Evolutionary conservation across 2,113 vertebrate genomes (phyloP), one percentile per base, ranked within the genome.

Genomic region (Asarcornis scutulata): DNA sequence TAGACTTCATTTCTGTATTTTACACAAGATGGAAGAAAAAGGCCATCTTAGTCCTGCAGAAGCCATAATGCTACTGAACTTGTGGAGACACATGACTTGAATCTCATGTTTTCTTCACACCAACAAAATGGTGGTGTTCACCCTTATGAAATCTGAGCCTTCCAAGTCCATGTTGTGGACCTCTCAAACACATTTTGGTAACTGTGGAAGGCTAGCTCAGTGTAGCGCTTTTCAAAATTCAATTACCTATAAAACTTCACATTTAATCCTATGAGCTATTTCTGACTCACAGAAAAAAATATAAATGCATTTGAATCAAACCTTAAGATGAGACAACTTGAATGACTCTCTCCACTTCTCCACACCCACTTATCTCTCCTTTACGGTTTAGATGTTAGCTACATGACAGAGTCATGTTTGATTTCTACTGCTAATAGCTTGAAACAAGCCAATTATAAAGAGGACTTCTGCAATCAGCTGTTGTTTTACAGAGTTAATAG

Each of bases 211-310:
- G 23, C 12, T 6, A 10, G 11, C 9, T 75, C 17, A 55, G 3
- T 5, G 21, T 0, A 63, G 26, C 29, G 6, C 31, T 68, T 89
- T 63, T 50, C 38, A 67, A 32, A 67, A 36, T 82, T 82, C 0
- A 0, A 13, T 40, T 25, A 50, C 15, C 46, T 67, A 9, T 7
- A 40, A 79, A 6, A 78, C 3, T 59, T 82, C 40, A 66, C 0
- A 3, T n/a, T 18, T 53, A 86, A 81, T 52, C 59, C 38, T 36
- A 64, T 8, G 7, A 91, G 40, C 52, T 59, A 27, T 27, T 60
- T 50, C 32, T 42, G 86, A n/a, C n/a, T 63, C 17, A 72, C 3
- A 17, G 74, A 48, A 2, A 60, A 80, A 89, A 59, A n/a, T 42
- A 76, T 40, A 52, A 77, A 88, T 29, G 11, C 7, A n/a, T 10